A percentile compares a stretch with the other conserved stretches of the same genome.
Evolutionary conservation across 2,888 invertebrate species (phyloP).

Genomic region (Leptopterna dolabrata): DNA sequence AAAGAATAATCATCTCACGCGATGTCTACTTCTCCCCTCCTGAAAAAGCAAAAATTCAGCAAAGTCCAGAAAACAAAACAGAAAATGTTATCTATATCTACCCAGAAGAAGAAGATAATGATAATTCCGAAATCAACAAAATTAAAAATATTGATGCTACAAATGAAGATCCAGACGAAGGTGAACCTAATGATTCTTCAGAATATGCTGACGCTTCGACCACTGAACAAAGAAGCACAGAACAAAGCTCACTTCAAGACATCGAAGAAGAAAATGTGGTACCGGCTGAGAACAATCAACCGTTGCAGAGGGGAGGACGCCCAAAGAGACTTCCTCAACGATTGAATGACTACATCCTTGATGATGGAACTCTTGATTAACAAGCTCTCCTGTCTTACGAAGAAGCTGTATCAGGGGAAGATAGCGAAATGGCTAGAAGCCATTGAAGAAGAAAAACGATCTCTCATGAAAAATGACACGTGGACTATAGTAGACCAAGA

Average conservation of each 20-base stretch:
- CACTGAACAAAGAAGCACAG: too few relatives aligned
- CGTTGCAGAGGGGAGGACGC: too few relatives aligned
- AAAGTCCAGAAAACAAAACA: not conserved
- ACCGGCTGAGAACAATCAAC: too few relatives aligned
- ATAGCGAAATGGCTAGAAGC: constrained; percentile 42
- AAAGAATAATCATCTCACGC: constrained; percentile 54
- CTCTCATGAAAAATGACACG: constrained; percentile 48
- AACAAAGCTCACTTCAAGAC: too few relatives aligned
- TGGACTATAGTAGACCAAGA: constrained; percentile 51
- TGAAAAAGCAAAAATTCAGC: not conserved
- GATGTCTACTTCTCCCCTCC: not conserved
- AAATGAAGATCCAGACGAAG: not conserved
- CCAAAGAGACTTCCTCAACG: too few relatives aligned
- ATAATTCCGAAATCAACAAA: not conserved
- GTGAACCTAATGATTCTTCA: not conserved
- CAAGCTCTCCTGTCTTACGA: constrained; percentile 45
- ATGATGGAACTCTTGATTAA: constrained; percentile 11
- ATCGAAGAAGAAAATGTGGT: too few relatives aligned
- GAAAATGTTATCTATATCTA: not conserved
- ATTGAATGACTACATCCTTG: constrained; percentile 36
- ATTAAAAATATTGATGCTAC: not conserved
- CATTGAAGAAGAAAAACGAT: constrained; percentile 48
- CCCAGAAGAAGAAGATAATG: not conserved
- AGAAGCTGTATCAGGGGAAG: constrained; percentile 44
- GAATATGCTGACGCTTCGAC: not conserved